Evolutionary conservation across 2,797 vertebrate genomes (phyloP).

Genomic region (Microctenopoma steveboyesi): DNA sequence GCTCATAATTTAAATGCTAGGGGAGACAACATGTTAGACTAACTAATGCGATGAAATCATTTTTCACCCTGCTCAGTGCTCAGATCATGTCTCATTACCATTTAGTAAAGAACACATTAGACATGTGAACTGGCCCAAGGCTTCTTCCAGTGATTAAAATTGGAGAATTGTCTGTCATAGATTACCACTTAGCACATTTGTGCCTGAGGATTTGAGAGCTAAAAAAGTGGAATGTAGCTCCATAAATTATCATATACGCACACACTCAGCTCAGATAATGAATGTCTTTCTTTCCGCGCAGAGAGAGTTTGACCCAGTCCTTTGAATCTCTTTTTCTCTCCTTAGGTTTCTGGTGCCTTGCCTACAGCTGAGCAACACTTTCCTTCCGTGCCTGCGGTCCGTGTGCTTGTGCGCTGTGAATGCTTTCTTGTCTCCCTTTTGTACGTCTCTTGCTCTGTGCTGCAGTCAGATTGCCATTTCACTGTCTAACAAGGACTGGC

Average conservation of each 20-base stretch:
- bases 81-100: background rate
- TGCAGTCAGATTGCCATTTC: constrained; percentile 77
- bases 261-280: background rate
- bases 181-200: background rate
- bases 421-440: constrained; percentile 79
- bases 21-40: background rate
- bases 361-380: constrained; percentile 82
- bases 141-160: background rate
- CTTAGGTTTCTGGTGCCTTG: constrained; percentile 83
- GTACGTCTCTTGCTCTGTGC: constrained; percentile 76
- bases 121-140: background rate
- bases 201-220: background rate
- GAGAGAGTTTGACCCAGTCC: background rate
- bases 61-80: background rate
- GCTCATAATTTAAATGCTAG: background rate
- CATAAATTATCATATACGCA: background rate
- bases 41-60: background rate
- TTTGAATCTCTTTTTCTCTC: background rate
- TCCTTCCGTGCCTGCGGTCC: constrained; percentile 82
- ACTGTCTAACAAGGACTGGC: constrained; percentile 74
- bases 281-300: background rate
- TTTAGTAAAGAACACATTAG: background rate
- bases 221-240: background rate
- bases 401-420: constrained; percentile 81
- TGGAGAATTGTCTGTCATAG: background rate